A percentile compares a stretch with the other conserved stretches of the same genome.
Evolutionary conservation across 1,140 invertebrate genomes (phyloP).

Genomic region (Epicauta chinensis): DNA sequence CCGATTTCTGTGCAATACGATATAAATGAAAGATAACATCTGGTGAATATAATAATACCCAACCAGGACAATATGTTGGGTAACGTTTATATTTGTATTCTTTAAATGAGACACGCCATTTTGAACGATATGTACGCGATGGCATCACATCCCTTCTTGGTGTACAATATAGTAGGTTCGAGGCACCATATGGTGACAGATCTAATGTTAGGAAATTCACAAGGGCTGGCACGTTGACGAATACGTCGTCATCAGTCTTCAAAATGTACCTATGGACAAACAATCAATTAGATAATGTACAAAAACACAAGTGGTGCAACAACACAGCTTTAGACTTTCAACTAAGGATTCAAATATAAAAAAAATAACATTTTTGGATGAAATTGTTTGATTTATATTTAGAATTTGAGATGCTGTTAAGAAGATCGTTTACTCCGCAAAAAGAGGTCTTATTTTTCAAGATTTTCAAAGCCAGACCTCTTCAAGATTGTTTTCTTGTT

Average conservation of each 20-base stretch:
- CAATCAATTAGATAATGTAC: too few relatives aligned
- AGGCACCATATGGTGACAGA: conserved; percentile 52
- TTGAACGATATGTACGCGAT: conserved; percentile 60
- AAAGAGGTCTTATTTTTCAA: too few relatives aligned
- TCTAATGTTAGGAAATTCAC: conserved; percentile 53
- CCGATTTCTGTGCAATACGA: conserved; percentile 15
- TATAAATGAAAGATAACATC: conserved; percentile 57
- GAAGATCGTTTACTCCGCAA: too few relatives aligned
- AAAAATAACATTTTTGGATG: too few relatives aligned
- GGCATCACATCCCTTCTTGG: conserved; percentile 44
- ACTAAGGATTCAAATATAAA: too few relatives aligned
- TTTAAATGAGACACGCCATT: conserved; percentile 67
- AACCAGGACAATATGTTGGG: conserved; percentile 64
- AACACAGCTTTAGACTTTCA: too few relatives aligned
- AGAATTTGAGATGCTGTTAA: too few relatives aligned
- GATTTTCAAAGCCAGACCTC: too few relatives aligned
- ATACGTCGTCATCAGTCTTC: conserved; percentile 75
- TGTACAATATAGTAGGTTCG: conserved; percentile 55
- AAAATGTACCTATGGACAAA: conserved; percentile 57
- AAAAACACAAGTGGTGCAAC: too few relatives aligned
- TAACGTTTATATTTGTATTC: conserved; percentile 62
- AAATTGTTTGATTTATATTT: too few relatives aligned
- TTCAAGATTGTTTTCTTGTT: too few relatives aligned
- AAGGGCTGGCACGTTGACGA: conserved; percentile 63
- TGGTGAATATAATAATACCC: conserved; percentile 65